These are phyloP conservation scores for Synanthedon myopaeformis DNA, from an alignment of 2,888 invertebrate genomes.

Conservation along the genomic window DNA sequence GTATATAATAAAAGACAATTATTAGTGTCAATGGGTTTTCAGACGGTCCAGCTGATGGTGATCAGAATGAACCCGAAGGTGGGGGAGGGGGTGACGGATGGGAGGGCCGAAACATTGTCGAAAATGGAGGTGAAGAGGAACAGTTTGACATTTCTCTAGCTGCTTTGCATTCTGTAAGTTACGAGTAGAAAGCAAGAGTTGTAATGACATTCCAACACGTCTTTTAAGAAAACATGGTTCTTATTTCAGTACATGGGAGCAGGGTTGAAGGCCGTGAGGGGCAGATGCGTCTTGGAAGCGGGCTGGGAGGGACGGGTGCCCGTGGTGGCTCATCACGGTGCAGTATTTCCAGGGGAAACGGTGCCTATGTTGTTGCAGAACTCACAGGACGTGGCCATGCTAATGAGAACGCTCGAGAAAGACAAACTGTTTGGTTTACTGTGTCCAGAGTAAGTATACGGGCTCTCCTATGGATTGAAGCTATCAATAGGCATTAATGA, in stretches of 20 bases:
- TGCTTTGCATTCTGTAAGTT: conserved; percentile 48
- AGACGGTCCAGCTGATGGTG: conserved; percentile 2
- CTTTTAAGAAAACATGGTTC: background rate
- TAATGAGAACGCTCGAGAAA: conserved; percentile 22
- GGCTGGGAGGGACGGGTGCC: conserved; percentile 52
- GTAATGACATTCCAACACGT: background rate
- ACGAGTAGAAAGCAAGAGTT: background rate
- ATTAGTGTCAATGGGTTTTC: background rate
- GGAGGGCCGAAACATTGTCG: conserved; percentile 5
- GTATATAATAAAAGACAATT: no score
- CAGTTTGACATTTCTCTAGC: conserved; percentile 49
- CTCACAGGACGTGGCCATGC: conserved; percentile 23
- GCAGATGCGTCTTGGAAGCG: conserved; percentile 44
- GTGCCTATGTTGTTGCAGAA: conserved; percentile 52
- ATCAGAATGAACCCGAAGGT: conserved; percentile 1
- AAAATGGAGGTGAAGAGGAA: conserved; percentile 24
- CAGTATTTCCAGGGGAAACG: conserved; percentile 60
- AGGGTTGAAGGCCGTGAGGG: conserved; percentile 30
- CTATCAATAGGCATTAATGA: background rate
- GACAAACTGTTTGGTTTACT: conserved; percentile 54
- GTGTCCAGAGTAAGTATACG: conserved; percentile 41
- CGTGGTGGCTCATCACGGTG: conserved; percentile 37
- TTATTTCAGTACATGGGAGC: conserved; percentile 46
- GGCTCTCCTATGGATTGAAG: background rate
- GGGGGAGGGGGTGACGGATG: conserved; percentile 3